A percentile compares a stretch with the other conserved stretches of the same genome.
phyloP scores from a whole-genome alignment of 2,113 vertebrate species.

The Tetrax tetrax region DNA sequence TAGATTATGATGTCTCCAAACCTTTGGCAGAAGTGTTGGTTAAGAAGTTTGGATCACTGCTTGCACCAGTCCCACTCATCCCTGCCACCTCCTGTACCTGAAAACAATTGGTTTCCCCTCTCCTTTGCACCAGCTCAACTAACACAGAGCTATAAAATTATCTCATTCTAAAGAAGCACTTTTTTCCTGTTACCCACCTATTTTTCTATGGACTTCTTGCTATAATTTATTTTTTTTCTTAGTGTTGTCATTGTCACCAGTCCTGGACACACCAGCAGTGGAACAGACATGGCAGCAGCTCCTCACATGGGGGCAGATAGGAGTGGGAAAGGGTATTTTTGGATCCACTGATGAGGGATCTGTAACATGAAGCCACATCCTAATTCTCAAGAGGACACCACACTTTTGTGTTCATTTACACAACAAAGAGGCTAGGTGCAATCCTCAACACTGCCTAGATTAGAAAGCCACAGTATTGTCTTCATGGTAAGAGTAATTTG shows the following conservation, averaged over 20 bases:
- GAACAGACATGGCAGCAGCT: not conserved
- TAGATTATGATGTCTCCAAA: not conserved
- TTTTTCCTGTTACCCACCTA: not conserved
- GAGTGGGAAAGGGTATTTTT: not conserved
- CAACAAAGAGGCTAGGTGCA: not conserved
- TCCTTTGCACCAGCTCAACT: not conserved
- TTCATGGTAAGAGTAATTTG: not conserved
- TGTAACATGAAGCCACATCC: not conserved
- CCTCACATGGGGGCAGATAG: not conserved
- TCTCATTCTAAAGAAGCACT: not conserved
- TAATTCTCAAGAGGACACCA: not conserved
- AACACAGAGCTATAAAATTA: not conserved
- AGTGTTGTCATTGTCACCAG: not conserved
- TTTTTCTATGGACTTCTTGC: not conserved
- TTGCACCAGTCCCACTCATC: fast-evolving
- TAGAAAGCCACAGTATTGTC: fast-evolving
- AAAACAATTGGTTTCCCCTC: not conserved
- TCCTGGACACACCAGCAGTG: not conserved
- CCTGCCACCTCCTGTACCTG: not conserved
- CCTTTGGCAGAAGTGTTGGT: not conserved
- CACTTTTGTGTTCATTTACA: not conserved
- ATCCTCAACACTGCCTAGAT: not conserved
- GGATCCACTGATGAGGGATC: not conserved
- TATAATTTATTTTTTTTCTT: not conserved
- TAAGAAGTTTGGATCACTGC: not conserved